Percentiles rank a stretch among this genome's conserved stretches.
phyloP scores from a whole-genome alignment of 2,113 vertebrate genomes.

The Arizona elegans region DNA sequence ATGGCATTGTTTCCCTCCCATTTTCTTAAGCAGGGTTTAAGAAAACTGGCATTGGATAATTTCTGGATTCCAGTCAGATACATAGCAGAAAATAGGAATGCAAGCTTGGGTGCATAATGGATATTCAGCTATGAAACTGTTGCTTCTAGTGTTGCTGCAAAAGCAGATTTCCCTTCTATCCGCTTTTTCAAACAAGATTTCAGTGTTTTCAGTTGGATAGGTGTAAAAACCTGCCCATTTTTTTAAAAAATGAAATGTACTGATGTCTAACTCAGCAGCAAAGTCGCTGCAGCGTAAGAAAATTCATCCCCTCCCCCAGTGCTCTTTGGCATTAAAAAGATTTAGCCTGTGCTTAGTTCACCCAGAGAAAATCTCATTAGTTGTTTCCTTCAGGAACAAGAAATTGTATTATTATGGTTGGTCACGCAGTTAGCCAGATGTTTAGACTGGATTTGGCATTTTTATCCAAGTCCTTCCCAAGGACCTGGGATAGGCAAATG shows the following conservation, averaged over 20 bases:
- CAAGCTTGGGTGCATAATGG: not conserved
- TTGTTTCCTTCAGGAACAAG: not conserved
- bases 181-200: not conserved
- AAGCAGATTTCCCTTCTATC: not conserved
- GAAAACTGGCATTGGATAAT: not conserved
- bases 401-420: not conserved
- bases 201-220: not conserved
- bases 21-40: not conserved
- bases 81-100: conserved; percentile 13
- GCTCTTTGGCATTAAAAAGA: not conserved
- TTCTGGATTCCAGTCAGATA: conserved; percentile 5
- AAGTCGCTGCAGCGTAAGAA: not conserved
- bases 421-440: not conserved
- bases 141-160: not conserved
- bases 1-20: not conserved
- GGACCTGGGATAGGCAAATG: not conserved
- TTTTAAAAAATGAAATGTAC: not conserved
- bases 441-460: not conserved
- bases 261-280: not conserved
- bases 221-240: too few species aligned
- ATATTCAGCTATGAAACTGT: not conserved
- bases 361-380: not conserved
- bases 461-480: not conserved
- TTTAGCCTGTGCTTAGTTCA: not conserved
- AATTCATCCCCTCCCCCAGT: not conserved